Evolutionary conservation across 2,113 vertebrate species (phyloP).

Genomic region (Pelusios castaneus): DNA sequence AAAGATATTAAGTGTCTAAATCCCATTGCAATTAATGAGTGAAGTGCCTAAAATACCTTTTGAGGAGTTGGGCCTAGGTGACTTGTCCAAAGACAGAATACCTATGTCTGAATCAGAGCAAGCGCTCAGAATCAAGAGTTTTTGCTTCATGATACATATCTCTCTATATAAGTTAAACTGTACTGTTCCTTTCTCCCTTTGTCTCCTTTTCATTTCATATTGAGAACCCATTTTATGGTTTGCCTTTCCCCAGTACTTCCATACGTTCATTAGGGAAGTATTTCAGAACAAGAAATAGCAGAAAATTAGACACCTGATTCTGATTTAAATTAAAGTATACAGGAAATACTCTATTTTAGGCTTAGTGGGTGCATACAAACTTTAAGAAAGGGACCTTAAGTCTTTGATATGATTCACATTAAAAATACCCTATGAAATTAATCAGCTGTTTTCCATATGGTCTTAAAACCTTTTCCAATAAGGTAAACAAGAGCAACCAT

Average conservation of each 20-base stretch:
- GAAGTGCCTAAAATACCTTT: background rate
- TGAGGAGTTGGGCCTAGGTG: background rate
- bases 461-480: constrained; percentile 61
- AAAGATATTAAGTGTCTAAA: background rate
- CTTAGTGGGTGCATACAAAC: constrained; percentile 42
- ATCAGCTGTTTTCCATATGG: constrained; percentile 69
- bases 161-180: background rate
- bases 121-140: background rate
- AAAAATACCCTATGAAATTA: constrained; percentile 72
- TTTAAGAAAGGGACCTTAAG: constrained; percentile 48
- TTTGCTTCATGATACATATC: background rate
- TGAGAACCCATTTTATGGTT: constrained; percentile 26
- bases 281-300: constrained; percentile 51
- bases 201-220: background rate
- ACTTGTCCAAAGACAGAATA: background rate
- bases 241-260: constrained; percentile 19
- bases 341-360: constrained; percentile 70
- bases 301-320: constrained; percentile 56
- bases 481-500: constrained; percentile 43
- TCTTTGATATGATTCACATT: constrained; percentile 70
- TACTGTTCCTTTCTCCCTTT: background rate
- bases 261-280: constrained; percentile 21
- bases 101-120: background rate
- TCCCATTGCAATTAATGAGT: background rate
- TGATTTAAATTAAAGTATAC: constrained; percentile 62